phyloP scores from a whole-genome alignment of 2,797 vertebrate genomes.

The Petrocephalus sullivani region DNA sequence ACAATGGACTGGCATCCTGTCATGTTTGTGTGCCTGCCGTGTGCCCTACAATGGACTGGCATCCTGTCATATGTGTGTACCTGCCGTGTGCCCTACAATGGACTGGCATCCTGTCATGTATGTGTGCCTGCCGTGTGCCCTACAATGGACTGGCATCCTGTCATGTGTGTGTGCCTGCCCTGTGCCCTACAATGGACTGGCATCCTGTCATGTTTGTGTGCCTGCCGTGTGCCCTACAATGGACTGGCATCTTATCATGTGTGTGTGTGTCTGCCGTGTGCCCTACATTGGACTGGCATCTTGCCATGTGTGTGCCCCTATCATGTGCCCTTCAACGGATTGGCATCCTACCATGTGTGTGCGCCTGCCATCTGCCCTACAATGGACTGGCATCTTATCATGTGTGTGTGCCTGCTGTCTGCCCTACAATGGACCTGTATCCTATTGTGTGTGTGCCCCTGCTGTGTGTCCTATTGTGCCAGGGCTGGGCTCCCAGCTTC shows the following conservation, averaged over 20 bases:
- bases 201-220: not conserved
- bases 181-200: not conserved
- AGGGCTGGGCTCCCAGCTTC: no score
- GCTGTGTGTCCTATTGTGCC: no score
- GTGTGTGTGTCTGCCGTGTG: not conserved
- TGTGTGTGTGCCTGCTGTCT: not conserved
- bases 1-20: no score
- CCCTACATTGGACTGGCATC: not conserved
- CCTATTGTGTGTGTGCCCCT: no score
- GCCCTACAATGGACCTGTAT: not conserved
- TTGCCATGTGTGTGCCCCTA: not conserved
- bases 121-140: not conserved
- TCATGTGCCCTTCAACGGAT: not conserved
- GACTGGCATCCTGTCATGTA: not conserved
- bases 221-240: not conserved
- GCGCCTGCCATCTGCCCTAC: not conserved
- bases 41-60: not conserved
- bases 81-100: not conserved
- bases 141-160: not conserved
- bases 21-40: not conserved
- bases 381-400: not conserved
- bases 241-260: not conserved
- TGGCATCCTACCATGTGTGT: not conserved
- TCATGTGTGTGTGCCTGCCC: no score
- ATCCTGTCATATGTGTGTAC: not conserved